phyloP scores from a whole-genome alignment of 2,113 vertebrate species.

The Alexandromys fortis region DNA sequence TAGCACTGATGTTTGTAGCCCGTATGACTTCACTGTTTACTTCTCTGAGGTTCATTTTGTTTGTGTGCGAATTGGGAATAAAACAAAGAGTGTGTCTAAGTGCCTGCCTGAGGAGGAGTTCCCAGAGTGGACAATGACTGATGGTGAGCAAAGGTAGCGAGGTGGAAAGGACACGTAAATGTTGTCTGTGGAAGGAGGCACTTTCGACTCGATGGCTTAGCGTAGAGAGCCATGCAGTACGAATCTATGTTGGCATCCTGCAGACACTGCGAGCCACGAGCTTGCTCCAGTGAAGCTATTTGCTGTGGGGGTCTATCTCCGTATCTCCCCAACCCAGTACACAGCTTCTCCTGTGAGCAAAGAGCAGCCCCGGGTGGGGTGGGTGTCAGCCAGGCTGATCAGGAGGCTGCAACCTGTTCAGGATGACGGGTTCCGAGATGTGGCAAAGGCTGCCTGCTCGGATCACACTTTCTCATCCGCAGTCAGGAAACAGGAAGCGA shows the following conservation, averaged over 20 bases:
- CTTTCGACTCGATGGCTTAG: accelerated
- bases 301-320: not conserved
- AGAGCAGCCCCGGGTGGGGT: not conserved
- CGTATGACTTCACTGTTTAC: accelerated
- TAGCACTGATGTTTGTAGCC: accelerated
- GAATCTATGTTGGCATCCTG: accelerated
- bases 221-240: accelerated
- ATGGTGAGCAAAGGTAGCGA: accelerated
- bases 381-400: not conserved
- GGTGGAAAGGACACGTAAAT: accelerated
- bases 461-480: slow-evolving; percentile 34
- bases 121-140: not conserved
- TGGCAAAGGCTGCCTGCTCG: slow-evolving; percentile 13
- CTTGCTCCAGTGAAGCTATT: not conserved
- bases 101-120: not conserved
- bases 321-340: no score
- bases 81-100: accelerated
- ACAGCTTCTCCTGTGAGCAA: not conserved
- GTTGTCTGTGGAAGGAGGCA: accelerated
- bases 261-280: no score
- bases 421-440: not conserved
- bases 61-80: no score
- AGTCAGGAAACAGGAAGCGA: slow-evolving; percentile 71
- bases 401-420: not conserved
- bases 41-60: not conserved